Evolutionary conservation across 2,888 invertebrate species (phyloP).

Genomic region (Corbicula japonica): DNA sequence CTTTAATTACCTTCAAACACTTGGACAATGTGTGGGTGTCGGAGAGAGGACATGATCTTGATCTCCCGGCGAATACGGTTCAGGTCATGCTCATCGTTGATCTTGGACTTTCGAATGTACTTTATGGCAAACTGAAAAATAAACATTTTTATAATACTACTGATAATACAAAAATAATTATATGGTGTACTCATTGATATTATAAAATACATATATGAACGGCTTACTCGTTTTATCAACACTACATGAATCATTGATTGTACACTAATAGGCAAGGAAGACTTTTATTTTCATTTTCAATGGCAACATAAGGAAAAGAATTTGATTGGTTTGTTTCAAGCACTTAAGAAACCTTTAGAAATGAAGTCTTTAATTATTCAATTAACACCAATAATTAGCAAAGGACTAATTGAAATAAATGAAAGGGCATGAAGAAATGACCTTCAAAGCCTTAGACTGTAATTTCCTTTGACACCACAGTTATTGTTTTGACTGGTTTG

Average conservation of each 20-base stretch:
- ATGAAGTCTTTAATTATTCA: constrained; percentile 11
- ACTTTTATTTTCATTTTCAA: too few species aligned
- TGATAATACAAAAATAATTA: not conserved
- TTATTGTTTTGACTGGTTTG: not conserved
- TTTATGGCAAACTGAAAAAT: constrained; percentile 94
- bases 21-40: constrained; percentile 99
- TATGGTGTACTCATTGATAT: too few species aligned
- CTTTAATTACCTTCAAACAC: constrained; percentile 99
- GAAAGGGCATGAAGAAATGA: constrained; percentile 15
- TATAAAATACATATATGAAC: too few species aligned
- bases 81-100: constrained; percentile 94
- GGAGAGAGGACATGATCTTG: constrained; percentile 99
- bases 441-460: constrained; percentile 18
- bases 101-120: constrained; percentile 88
- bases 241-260: too few species aligned
- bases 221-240: too few species aligned
- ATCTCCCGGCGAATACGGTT: constrained; percentile 98
- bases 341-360: too few species aligned
- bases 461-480: not conserved
- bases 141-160: constrained; percentile 3
- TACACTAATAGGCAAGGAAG: too few species aligned
- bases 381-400: constrained; percentile 13
- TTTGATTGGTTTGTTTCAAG: too few species aligned
- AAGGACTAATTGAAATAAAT: constrained; percentile 19
- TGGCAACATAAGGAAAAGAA: too few species aligned